Base-by-base conservation (phyloP, 2,888 invertebrate species). In the Hesperia comma region DNA sequence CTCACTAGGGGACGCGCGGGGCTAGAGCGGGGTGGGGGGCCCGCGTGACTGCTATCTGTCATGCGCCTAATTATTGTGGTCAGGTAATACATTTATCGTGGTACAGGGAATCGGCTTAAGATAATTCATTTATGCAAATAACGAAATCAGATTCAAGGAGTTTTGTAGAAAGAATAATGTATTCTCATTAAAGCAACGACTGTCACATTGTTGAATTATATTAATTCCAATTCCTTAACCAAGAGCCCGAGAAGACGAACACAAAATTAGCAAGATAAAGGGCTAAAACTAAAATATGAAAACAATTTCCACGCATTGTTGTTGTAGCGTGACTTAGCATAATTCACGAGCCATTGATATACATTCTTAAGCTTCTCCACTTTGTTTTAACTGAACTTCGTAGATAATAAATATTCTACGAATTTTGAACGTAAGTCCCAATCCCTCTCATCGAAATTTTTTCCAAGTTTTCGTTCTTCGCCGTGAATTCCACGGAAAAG, bases 281-380 rank as follows among this genome's bases (percentile, higher is more conserved):
- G 17, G 46, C 26, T 51, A 40, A 33, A 57, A 51, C 26, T 51
- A 40, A 33, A 57, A 51, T 51, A 56, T 57, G 15, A 37, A 51
- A 57, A 64, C 17, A 51, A 49, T 57, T 51, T 64, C 33, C 40
- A 26, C 64, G 51, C 53, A 33, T 58, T 51, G 17, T 58, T 58
- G 64, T 64, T 19, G 58, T 64, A 19, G 64, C 64, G 64, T 64
- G 64, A 64, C 58, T 57, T 51, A 58, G 58, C 64, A 64, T 64
- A 64, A 64, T 64, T 21, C 58, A 15, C 58, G n/a, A n/a, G 33
- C 33, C 19, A 26, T 14, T 37, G 57, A 68, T 26, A 26, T 5
- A 26, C 26, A 26, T 63, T 63, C 40, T 21, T n/a, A 17, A 46
- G 43, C 26, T 43, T 43, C 40, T 56, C 41, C 33, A 15, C 41